Percentiles rank a stretch among this genome's conserved stretches.
phyloP scores from a whole-genome alignment of 2,888 invertebrate genomes.

The Sinotaia quadrata region DNA sequence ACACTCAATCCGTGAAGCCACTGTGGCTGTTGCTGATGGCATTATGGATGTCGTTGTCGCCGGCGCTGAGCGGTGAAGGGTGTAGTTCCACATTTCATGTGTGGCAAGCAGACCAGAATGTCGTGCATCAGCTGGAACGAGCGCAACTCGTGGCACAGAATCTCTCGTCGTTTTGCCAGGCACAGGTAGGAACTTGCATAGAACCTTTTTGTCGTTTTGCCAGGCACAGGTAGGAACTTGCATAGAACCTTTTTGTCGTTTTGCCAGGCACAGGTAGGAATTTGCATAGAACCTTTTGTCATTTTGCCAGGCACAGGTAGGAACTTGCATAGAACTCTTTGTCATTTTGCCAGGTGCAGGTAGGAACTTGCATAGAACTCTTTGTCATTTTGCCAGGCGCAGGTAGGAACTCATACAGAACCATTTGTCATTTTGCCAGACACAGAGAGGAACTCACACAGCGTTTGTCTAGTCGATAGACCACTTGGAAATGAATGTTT shows the following conservation, averaged over 20 bases:
- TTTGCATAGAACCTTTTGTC: conserved; percentile 51
- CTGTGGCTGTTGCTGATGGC: neutral
- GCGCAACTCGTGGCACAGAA: conserved; percentile 53
- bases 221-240: too few relatives aligned
- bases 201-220: too few relatives aligned
- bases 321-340: neutral
- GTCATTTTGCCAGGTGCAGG: too few relatives aligned
- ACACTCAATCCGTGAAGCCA: neutral
- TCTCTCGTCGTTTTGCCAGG: conserved; percentile 44
- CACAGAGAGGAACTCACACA: conserved; percentile 33
- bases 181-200: conserved; percentile 1
- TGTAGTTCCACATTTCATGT: conserved; percentile 61
- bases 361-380: too few relatives aligned
- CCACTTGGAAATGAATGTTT: too few relatives aligned
- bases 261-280: too few relatives aligned
- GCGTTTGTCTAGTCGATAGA: too few relatives aligned
- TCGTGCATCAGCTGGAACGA: conserved; percentile 49
- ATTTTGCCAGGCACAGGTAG: conserved; percentile 34
- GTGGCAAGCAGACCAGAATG: conserved; percentile 67
- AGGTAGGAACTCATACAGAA: too few relatives aligned
- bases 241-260: too few relatives aligned
- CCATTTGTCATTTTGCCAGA: conserved; percentile 44
- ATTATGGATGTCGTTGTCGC: neutral
- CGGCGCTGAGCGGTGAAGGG: conserved; percentile 11
- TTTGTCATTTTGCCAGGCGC: too few relatives aligned